Evolutionary conservation across 2,113 vertebrate genomes (phyloP), one percentile per base, ranked within the genome.

Genomic region (Xenopus borealis): DNA sequence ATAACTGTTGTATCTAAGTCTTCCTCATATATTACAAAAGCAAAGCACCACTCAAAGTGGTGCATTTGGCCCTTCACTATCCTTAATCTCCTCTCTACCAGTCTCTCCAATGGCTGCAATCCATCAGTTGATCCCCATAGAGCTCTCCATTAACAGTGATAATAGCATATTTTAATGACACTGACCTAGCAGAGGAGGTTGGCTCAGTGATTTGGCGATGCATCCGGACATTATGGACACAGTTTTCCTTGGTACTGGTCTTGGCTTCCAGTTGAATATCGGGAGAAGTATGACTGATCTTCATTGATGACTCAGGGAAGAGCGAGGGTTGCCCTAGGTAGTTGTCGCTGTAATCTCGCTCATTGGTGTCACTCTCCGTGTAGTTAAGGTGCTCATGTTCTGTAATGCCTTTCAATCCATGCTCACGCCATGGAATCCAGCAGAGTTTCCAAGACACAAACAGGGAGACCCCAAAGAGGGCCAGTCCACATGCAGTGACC

Each of bases 381-480:
- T 93, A 96, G 80, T 94, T 94, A 63, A 94, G 85, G 73, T 94
- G 92, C 62, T 95, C 94, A 83, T 92, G 89, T 80, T 95, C 94
- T 88, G 96, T 97, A 89, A 62, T 90, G 50, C 90, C 91, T 68
- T 93, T 93, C 0, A 91, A 91, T 19, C 91, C 92, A 66, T 93
- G 91, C 82, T 99, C 97, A 81, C 97, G 91, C 96, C 97, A 99
- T 52, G 97, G 97, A 86, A 98, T 95, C 97, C 97, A 99, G 83
- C 97, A 98, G 79, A 99, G 94, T 82, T 99, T 99, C 97, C 97
- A 99, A 77, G 97, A 98, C 20, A 99, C 97, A 52, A 99, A 99
- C 52, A 99, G 92, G 68, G 97, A 99, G 23, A 98, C 97, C 0
- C 96, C 97, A 55, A 99, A 98, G 55, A 99, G 89, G 66, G 97